Base-by-base conservation (phyloP, 1,140 invertebrate genomes). In the Drosophila cardini region DNA sequence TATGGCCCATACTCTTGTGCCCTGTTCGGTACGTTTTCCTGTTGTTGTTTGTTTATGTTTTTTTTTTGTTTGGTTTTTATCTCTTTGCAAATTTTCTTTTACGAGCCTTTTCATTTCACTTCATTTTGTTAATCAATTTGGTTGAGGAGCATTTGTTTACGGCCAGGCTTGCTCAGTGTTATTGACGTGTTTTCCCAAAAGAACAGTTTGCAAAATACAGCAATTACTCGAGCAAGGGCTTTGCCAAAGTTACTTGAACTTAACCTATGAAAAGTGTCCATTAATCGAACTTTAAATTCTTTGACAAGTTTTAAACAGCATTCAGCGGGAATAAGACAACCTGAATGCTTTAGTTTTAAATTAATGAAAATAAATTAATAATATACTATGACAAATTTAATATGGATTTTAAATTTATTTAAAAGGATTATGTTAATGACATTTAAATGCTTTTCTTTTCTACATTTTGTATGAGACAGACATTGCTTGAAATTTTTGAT, bases 81-180 rank as follows among this genome's bases (percentile, higher is more conserved):
- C 60, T 69, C 55, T 83, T 79, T 65, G 62, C 79, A 62, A 71
- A 74, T 80, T 80, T 72, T 53, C 71, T 82, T 83, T 82, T 82
- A 82, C 71, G 80, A 83, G 65, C 57, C 81, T 57, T 84, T 85
- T 85, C 78, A 80, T 77, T 84, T 69, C 73, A 81, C 58, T 81
- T 81, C 67, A 82, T 81, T 81, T 81, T 78, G 81, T 85, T 84
- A 84, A 84, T 84, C 81, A 84, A 84, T 85, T 82, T 71, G 68
- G 38, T 32, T 48, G 21, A 40, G 60, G 8, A 45, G 68, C 42
- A 36, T 70, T 53, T 53, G 38, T 63, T 63, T 63, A 63, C 61
- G 26, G 48, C 60, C 60, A 3, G 7, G 43, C 16, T 18, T 13
- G 10, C 34, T 1, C 16, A 58, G 34, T 32, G 15, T 40, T 55